Evolutionary conservation across 2,888 invertebrate genomes (phyloP).

Genomic region (Acronicta psi): DNA sequence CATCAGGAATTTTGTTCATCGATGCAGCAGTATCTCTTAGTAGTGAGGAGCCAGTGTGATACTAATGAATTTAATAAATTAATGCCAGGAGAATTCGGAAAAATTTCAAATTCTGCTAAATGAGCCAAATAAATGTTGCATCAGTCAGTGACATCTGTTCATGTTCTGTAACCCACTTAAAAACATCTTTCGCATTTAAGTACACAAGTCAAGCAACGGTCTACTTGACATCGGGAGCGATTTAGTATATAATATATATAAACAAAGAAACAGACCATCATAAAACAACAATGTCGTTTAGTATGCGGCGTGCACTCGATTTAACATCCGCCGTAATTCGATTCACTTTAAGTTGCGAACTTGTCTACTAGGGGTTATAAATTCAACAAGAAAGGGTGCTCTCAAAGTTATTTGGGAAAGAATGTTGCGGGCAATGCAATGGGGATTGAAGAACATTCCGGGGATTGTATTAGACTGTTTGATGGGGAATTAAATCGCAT

Average conservation of each 20-base stretch:
- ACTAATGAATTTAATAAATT: no score
- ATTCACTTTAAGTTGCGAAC: slow-evolving; percentile 51
- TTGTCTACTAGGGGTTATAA: slow-evolving; percentile 51
- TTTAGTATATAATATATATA: not conserved
- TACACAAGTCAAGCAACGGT: not conserved
- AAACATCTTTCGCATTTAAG: not conserved
- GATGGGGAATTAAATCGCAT: slow-evolving; percentile 10
- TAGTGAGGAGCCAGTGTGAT: no score
- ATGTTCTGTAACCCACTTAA: not conserved
- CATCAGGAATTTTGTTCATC: no score
- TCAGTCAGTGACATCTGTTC: not conserved
- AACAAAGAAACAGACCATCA: slow-evolving; percentile 14
- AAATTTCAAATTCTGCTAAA: not conserved
- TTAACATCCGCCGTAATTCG: slow-evolving; percentile 35
- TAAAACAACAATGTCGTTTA: slow-evolving; percentile 27
- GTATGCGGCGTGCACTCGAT: slow-evolving; percentile 32
- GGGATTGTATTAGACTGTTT: slow-evolving; percentile 22
- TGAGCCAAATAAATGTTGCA: not conserved
- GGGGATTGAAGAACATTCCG: slow-evolving; percentile 25
- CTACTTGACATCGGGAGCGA: not conserved
- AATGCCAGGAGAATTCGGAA: no score
- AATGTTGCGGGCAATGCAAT: slow-evolving; percentile 40
- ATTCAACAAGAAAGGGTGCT: slow-evolving; percentile 51
- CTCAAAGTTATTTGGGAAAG: slow-evolving; percentile 49
- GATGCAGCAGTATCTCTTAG: no score